Conservation (phyloP, 1,140 invertebrate species). For the Caenorhabditis tropicalis region DNA sequence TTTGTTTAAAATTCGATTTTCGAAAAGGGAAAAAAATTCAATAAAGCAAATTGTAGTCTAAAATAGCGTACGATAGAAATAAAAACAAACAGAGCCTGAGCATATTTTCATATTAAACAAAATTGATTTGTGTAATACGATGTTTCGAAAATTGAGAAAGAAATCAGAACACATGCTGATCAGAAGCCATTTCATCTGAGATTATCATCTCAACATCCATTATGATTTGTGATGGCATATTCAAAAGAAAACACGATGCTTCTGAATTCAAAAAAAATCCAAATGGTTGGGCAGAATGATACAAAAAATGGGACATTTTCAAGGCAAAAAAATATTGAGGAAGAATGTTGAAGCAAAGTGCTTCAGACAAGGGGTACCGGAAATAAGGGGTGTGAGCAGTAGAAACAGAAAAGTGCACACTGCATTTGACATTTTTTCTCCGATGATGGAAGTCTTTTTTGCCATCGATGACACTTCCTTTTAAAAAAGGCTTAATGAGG, state of each 20-base stretch:
- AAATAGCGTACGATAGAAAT: no score
- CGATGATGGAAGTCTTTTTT: neutral
- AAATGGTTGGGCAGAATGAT: neutral
- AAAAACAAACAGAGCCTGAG: no score
- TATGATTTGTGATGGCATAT: neutral
- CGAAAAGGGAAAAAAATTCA: no score
- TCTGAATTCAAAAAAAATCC: neutral
- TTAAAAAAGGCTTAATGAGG: neutral
- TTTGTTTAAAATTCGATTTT: no score
- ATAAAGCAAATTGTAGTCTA: no score
- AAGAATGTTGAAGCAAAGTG: neutral
- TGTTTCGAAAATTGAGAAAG: neutral
- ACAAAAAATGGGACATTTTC: neutral
- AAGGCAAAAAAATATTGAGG: neutral
- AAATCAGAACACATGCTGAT: neutral
- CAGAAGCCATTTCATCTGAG: neutral
- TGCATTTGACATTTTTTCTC: constrained; percentile 12
- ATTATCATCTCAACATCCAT: neutral
- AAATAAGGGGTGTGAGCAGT: constrained; percentile 32
- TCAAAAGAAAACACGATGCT: neutral
- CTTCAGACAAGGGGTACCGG: constrained; percentile 17
- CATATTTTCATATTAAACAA: no score
- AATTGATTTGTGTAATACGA: neutral
- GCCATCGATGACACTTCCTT: neutral
- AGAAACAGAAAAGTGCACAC: neutral